Percentiles rank a stretch among this genome's conserved stretches.
Conservation (phyloP, 2,113 vertebrate species). For the Narcine bancroftii region DNA sequence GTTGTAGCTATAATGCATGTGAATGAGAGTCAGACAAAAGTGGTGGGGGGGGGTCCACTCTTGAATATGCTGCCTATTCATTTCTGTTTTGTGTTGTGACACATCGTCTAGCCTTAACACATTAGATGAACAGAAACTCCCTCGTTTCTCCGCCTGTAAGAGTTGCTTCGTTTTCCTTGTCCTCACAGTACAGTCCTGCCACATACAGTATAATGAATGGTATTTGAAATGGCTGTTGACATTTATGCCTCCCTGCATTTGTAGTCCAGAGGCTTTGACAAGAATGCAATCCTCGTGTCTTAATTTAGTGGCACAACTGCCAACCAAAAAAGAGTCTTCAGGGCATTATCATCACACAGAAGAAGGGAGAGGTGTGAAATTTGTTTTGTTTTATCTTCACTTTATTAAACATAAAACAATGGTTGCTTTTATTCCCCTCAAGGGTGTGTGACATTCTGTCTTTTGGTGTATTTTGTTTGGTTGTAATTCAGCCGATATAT, state of each 20-base stretch:
- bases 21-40: not conserved
- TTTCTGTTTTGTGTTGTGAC: not conserved
- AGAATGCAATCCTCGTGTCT: not conserved
- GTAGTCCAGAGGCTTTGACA: not conserved
- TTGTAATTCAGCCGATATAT: not conserved
- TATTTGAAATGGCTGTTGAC: not conserved
- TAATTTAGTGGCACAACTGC: not conserved
- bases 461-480: not conserved
- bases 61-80: not conserved
- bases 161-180: not conserved
- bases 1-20: too few species aligned
- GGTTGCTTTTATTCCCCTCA: not conserved
- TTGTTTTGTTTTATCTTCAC: slow-evolving; percentile 19
- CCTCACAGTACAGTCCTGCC: not conserved
- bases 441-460: not conserved
- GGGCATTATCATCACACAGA: not conserved
- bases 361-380: not conserved
- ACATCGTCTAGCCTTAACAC: too few species aligned
- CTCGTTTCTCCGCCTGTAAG: not conserved
- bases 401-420: slow-evolving; percentile 10
- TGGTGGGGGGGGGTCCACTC: not conserved
- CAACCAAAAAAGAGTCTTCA: not conserved
- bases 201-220: not conserved
- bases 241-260: slow-evolving; percentile 6
- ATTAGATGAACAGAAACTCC: not conserved